A percentile compares a stretch with the other conserved stretches of the same genome.
These are phyloP conservation scores for Acromyrmex charruanus DNA, from an alignment of 1,140 invertebrate species.

Conservation along the genomic window DNA sequence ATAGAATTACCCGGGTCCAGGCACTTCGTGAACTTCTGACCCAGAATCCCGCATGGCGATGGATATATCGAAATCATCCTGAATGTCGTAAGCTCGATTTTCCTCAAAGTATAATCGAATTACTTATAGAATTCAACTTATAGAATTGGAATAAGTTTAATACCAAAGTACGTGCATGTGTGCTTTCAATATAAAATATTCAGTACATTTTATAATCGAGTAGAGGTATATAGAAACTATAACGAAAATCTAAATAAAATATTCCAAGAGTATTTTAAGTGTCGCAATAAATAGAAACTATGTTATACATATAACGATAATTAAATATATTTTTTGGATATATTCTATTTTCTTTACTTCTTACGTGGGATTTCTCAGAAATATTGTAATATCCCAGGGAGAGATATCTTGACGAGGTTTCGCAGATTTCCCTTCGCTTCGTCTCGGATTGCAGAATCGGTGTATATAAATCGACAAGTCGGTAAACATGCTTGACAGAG, in stretches of 20 bases:
- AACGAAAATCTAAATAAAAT: background rate
- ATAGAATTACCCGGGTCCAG: conserved; percentile 49
- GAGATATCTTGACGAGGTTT: background rate
- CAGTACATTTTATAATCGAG: background rate
- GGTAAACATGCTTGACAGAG: background rate
- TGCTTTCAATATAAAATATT: background rate
- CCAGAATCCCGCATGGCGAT: conserved; percentile 42
- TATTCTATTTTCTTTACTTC: background rate
- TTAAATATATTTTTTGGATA: background rate
- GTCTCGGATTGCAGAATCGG: background rate
- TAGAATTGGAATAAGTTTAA: conserved; percentile 1
- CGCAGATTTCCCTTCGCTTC: background rate
- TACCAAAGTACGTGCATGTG: background rate
- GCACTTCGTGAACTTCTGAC: conserved; percentile 61
- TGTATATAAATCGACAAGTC: conserved; percentile 2
- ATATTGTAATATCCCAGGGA: background rate
- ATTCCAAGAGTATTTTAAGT: background rate
- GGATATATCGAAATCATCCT: conserved; percentile 41
- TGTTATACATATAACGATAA: background rate
- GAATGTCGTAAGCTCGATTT: background rate
- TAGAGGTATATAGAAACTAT: background rate
- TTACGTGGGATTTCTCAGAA: background rate
- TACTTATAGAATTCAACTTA: no score
- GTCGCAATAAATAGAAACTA: background rate
- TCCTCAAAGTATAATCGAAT: background rate